phyloP scores from a whole-genome alignment of 2,113 vertebrate genomes.

The Mus spicilegus region DNA sequence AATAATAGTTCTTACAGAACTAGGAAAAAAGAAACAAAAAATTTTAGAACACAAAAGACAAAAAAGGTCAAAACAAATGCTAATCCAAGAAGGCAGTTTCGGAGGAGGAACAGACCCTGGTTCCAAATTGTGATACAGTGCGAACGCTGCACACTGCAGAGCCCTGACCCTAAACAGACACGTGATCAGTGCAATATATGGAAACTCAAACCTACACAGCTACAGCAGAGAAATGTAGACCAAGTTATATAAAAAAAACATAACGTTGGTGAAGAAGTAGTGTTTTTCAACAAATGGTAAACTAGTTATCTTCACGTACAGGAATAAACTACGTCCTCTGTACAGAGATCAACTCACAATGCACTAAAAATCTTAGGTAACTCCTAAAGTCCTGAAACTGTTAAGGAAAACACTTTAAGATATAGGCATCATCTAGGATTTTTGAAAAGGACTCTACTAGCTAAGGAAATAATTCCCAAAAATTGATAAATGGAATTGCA shows the following conservation, averaged over 20 bases:
- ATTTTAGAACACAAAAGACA: background rate
- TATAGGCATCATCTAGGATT: background rate
- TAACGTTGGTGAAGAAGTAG: background rate
- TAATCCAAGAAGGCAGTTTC: background rate
- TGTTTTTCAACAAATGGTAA: background rate
- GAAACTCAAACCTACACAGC: background rate
- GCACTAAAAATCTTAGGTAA: background rate
- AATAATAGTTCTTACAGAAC: background rate
- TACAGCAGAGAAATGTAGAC: background rate
- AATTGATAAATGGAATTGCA: background rate
- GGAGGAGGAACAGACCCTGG: background rate
- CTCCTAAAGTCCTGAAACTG: background rate
- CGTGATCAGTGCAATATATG: background rate
- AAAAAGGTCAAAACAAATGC: background rate
- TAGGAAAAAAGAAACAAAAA: background rate
- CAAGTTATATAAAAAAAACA: background rate
- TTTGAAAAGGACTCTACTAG: background rate
- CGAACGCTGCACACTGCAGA: background rate
- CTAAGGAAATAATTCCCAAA: background rate
- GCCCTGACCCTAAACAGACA: background rate
- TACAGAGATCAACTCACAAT: background rate
- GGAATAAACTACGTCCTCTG: background rate
- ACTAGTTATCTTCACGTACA: background rate
- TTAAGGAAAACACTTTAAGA: background rate
- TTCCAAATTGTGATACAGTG: background rate